Conservation (phyloP, 2,113 vertebrate genomes). For the Mungos mungo region DNA sequence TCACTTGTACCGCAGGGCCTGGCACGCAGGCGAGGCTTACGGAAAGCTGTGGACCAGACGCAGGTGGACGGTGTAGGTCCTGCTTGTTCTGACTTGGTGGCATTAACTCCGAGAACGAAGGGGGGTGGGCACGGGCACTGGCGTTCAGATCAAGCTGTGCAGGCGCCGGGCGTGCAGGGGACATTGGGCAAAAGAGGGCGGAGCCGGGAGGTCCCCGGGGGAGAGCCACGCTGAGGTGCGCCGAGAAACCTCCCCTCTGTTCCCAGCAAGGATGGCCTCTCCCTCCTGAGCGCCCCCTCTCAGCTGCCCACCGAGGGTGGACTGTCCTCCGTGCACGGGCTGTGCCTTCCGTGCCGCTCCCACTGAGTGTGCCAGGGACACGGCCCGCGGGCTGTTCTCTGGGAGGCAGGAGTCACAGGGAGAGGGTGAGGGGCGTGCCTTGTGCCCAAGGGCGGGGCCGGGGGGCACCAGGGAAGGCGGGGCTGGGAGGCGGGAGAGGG, state of each 20-base stretch:
- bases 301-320: fast-evolving
- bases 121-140: too few species aligned
- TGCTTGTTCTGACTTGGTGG: fast-evolving
- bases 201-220: neutral
- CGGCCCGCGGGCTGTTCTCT: neutral
- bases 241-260: neutral
- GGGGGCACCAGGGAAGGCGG: too few species aligned
- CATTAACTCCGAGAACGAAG: too few species aligned
- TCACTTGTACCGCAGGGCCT: neutral
- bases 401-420: neutral
- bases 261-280: fast-evolving
- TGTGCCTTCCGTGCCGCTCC: fast-evolving
- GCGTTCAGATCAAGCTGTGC: fast-evolving
- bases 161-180: neutral
- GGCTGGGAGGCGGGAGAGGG: too few species aligned
- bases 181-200: too few species aligned
- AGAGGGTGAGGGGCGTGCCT: neutral
- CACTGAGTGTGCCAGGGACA: neutral
- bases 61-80: too few species aligned
- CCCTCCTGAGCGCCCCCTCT: neutral
- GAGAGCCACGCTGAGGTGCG: fast-evolving
- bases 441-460: neutral
- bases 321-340: fast-evolving
- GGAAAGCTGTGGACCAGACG: fast-evolving
- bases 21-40: neutral